These are phyloP conservation scores for Brachyhypopomus occidentalis DNA, from an alignment of 2,113 vertebrate genomes.

Conservation along the genomic window DNA sequence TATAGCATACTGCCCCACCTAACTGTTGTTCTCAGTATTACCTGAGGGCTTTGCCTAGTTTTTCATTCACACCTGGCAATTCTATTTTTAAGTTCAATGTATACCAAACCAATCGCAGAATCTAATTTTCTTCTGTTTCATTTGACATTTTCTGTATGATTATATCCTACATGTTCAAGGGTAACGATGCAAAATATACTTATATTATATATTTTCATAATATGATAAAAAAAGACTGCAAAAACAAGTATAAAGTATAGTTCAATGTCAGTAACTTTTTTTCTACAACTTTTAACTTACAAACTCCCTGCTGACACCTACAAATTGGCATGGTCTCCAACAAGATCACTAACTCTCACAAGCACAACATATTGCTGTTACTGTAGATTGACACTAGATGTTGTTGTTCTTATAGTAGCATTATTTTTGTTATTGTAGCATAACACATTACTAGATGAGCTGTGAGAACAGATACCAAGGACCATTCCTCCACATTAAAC, in stretches of 20 bases:
- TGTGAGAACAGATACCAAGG: no score
- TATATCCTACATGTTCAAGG: background rate
- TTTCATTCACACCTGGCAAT: background rate
- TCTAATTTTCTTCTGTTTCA: background rate
- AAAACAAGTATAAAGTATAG: slow-evolving; percentile 2
- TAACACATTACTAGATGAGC: no score
- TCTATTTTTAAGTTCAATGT: background rate
- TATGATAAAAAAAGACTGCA: background rate
- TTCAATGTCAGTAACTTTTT: slow-evolving; percentile 4
- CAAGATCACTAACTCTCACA: background rate
- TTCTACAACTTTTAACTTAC: slow-evolving; percentile 20
- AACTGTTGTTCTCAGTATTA: background rate
- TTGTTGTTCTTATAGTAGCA: no score
- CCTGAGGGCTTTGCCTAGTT: background rate
- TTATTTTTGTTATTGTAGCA: no score
- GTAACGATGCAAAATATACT: background rate
- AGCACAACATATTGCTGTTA: background rate
- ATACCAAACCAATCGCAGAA: background rate
- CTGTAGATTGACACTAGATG: background rate
- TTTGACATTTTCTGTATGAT: background rate
- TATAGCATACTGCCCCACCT: background rate
- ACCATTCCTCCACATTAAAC: no score
- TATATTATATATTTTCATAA: no score
- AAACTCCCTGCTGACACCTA: background rate
- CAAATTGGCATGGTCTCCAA: background rate